These are phyloP conservation scores for Brachymystax lenok DNA, from an alignment of 2,797 vertebrate species.

Conservation along the genomic window DNA sequence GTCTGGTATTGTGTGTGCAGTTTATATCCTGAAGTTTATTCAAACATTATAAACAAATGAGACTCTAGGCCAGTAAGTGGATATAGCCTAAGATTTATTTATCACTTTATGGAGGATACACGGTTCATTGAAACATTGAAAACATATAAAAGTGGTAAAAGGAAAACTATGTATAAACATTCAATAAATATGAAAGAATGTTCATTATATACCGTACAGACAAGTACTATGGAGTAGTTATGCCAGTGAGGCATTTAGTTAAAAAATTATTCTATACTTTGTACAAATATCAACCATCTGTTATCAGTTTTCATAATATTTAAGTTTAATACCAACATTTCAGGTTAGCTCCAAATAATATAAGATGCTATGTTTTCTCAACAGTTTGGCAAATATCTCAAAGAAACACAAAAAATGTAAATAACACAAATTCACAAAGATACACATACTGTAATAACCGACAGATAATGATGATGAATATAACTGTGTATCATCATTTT, in stretches of 20 bases:
- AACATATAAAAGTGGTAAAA: constrained; percentile 92
- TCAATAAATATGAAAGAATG: constrained; percentile 85
- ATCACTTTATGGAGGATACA: constrained; percentile 88
- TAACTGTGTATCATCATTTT: constrained; percentile 78
- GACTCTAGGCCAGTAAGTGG: constrained; percentile 24
- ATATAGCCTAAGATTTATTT: constrained; percentile 90
- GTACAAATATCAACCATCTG: constrained; percentile 85
- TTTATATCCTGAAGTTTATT: neutral
- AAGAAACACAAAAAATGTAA: constrained; percentile 54
- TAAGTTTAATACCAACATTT: constrained; percentile 60
- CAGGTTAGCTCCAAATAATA: constrained; percentile 65
- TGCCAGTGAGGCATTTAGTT: constrained; percentile 82
- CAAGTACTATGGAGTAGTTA: constrained; percentile 83
- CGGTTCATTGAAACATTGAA: constrained; percentile 83
- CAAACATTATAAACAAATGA: neutral
- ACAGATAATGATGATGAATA: constrained; percentile 73
- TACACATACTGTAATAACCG: constrained; percentile 48
- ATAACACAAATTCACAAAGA: constrained; percentile 54
- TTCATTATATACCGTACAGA: constrained; percentile 81
- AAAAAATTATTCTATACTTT: constrained; percentile 86
- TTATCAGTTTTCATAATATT: constrained; percentile 65
- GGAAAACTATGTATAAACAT: constrained; percentile 85
- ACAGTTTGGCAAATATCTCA: constrained; percentile 74
- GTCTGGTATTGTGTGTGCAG: neutral
- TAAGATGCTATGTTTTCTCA: constrained; percentile 74